These are phyloP conservation scores for Acridotheres tristis DNA, from an alignment of 2,797 vertebrate genomes.

Conservation along the genomic window DNA sequence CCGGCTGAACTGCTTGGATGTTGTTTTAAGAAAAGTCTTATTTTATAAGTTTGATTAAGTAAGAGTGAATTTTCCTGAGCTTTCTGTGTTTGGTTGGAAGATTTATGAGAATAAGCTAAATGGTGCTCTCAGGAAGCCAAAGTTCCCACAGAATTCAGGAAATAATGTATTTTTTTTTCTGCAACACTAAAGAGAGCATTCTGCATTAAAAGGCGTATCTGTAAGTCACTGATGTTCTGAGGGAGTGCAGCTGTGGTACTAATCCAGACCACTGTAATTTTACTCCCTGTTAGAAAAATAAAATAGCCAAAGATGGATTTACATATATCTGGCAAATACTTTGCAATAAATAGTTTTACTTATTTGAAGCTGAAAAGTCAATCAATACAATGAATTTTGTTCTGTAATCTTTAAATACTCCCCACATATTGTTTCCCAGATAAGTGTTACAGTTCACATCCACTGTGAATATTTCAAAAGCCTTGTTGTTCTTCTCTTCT, in stretches of 20 bases:
- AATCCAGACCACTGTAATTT: conserved; percentile 45
- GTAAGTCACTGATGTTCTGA: conserved; percentile 65
- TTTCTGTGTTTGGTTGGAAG: conserved; percentile 57
- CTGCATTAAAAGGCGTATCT: conserved; percentile 66
- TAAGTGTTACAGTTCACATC: not conserved
- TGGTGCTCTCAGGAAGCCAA: conserved; percentile 65
- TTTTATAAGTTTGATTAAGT: conserved; percentile 63
- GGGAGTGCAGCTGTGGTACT: conserved; percentile 61
- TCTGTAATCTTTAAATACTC: not conserved
- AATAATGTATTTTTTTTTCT: conserved; percentile 66
- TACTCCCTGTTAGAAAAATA: conserved; percentile 21
- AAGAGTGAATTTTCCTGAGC: conserved; percentile 55
- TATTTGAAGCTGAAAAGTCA: conserved; percentile 5
- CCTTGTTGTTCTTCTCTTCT: not conserved
- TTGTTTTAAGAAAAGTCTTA: conserved; percentile 26
- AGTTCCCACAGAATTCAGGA: conserved; percentile 72
- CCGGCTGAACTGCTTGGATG: not conserved
- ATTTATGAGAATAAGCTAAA: conserved; percentile 74
- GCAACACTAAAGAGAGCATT: conserved; percentile 50
- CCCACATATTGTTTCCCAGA: not conserved
- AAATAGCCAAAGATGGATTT: conserved; percentile 13
- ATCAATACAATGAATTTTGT: conserved; percentile 18
- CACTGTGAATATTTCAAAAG: not conserved
- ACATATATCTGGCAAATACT: not conserved
- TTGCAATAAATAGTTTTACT: not conserved